Evolutionary conservation across 2,888 invertebrate species (phyloP).

Genomic region (Agonum fuliginosum): DNA sequence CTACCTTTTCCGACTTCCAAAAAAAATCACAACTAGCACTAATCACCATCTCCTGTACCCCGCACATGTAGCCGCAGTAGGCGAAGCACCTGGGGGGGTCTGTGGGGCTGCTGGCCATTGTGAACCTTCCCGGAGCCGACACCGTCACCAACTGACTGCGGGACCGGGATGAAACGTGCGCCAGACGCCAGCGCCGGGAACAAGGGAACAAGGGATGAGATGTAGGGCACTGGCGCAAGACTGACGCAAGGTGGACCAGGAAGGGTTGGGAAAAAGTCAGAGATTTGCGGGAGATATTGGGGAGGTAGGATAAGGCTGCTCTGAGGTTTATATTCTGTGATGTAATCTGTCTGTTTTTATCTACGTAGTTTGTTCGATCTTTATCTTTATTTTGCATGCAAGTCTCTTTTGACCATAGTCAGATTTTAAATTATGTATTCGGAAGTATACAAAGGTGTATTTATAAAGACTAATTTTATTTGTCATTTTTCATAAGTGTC

Average conservation of each 20-base stretch:
- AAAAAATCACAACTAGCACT: constrained; percentile 32
- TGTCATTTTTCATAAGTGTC: no score
- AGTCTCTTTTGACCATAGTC: no score
- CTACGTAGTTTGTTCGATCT: no score
- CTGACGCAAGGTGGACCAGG: neutral
- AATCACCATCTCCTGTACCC: constrained; percentile 6
- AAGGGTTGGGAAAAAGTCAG: neutral
- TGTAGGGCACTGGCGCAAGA: neutral
- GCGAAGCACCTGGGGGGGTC: neutral
- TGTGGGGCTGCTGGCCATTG: constrained; percentile 13
- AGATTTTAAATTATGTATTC: no score
- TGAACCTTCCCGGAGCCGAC: no score
- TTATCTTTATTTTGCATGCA: no score
- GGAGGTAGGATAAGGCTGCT: no score
- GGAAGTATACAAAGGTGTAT: no score
- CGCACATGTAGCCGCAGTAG: constrained; percentile 29
- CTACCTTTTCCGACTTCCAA: constrained; percentile 36
- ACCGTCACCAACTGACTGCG: no score
- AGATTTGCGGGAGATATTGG: neutral
- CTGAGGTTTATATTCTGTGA: no score
- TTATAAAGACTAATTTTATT: no score
- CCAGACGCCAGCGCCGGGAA: neutral
- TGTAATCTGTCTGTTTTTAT: no score
- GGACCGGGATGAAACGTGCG: neutral
- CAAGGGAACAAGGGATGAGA: neutral